These are phyloP conservation scores for Crotalus helleri DNA, from an alignment of 2,113 vertebrate genomes.

Conservation along the genomic window DNA sequence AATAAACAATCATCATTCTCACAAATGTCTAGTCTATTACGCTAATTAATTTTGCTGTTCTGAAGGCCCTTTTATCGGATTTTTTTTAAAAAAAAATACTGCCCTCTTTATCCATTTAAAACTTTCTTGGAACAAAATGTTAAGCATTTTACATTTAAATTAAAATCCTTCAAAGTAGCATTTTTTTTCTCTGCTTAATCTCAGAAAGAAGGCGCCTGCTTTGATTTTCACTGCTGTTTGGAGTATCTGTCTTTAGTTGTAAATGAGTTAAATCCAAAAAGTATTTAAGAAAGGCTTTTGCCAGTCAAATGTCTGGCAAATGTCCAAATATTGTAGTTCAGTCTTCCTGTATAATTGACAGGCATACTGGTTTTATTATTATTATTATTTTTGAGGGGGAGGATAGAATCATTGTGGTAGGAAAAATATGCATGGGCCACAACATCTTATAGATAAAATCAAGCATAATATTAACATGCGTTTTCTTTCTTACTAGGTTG, in stretches of 20 bases:
- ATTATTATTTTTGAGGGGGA: not conserved
- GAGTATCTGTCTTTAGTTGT: not conserved
- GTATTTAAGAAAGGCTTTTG: not conserved
- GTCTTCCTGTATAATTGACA: conserved; percentile 14
- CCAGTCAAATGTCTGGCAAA: not conserved
- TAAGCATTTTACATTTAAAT: not conserved
- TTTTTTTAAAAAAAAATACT: not conserved
- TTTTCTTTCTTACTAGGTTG: conserved; percentile 75
- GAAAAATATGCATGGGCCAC: not conserved
- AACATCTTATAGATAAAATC: conserved; percentile 7
- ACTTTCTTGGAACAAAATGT: not conserved
- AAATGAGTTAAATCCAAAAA: not conserved
- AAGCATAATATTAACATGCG: not conserved
- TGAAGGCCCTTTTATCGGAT: not conserved
- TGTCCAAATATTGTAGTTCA: not conserved
- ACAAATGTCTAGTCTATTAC: not conserved
- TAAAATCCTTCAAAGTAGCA: not conserved
- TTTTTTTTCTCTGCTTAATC: not conserved
- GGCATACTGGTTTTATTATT: not conserved
- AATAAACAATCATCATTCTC: not conserved
- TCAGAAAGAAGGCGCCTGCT: not conserved
- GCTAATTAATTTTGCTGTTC: not conserved
- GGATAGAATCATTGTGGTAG: not conserved
- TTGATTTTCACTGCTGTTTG: not conserved
- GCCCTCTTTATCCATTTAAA: not conserved